Base-by-base conservation (phyloP, 2,797 vertebrate genomes). In the Acanthurus lineatus region DNA sequence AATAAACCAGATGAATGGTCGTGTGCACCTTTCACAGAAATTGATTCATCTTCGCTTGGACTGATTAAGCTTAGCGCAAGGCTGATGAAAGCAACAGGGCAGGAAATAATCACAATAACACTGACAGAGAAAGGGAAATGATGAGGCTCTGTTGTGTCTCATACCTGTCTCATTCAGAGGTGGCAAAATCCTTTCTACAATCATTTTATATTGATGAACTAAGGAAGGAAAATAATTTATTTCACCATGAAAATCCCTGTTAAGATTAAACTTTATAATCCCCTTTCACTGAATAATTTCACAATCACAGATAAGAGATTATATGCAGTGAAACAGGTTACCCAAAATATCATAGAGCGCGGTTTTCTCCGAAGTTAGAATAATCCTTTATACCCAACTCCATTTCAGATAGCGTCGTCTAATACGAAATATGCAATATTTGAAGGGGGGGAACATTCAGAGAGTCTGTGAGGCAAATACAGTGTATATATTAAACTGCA, bases 251-350 rank as follows among this genome's bases (percentile, higher is more conserved):
- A 89, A 92, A 91, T 85, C 85, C 82, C 77, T 66, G 83, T 87
- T 77, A 83, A 88, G 87, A 93, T 93, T 87, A 89, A 81, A 89
- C 22, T 79, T 89, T 57, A 69, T 89, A 92, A 93, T 91, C 90
- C 75, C 66, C 49, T 85, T 84, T 75, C 81, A 67, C 76, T 79
- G 84, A 90, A 90, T 91, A 74, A 90, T 91, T 92, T 91, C 60
- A 61, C 79, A 79, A 83, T 82, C 73, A 81, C 73, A 85, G 77
- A 88, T 86, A 72, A 86, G 59, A 89, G 83, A 91, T 89, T 87
- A 86, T 72, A 67, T 75, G 75, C 74, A 64, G 72, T 69, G 68
- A 81, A 89, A 88, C 76, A 75, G 85, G 87, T 88, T 87, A 66
- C 67, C 63, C 45, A 58, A 88, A 86, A 92, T 82, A 89, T 81